These are phyloP conservation scores for Ailurus styani DNA, from an alignment of 2,113 vertebrate genomes.

Conservation along the genomic window DNA sequence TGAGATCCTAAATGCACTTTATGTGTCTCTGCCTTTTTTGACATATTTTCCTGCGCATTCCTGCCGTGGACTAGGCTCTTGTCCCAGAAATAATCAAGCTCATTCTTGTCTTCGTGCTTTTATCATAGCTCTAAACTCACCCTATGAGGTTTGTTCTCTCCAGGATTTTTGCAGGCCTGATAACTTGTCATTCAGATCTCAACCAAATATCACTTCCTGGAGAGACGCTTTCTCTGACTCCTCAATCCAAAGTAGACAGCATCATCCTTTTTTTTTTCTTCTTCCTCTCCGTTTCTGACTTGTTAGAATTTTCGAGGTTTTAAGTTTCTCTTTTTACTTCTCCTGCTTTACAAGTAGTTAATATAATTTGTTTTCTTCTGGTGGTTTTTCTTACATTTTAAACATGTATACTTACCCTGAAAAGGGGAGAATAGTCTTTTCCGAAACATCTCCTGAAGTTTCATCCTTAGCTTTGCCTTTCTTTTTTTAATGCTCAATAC, in stretches of 20 bases:
- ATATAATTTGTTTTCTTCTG: neutral
- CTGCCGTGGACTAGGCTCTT: neutral
- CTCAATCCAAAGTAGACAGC: neutral
- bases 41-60: neutral
- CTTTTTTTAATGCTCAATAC: neutral
- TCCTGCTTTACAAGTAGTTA: neutral
- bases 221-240: neutral
- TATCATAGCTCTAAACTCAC: neutral
- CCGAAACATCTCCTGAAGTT: neutral
- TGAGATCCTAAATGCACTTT: neutral
- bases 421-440: neutral
- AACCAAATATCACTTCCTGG: neutral
- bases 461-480: neutral
- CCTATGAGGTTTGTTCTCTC: neutral
- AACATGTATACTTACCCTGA: neutral
- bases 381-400: neutral
- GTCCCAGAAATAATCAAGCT: neutral
- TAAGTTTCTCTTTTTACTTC: neutral
- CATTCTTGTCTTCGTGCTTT: neutral
- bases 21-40: neutral
- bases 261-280: neutral
- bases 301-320: neutral
- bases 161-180: neutral
- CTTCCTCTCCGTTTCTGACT: neutral
- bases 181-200: neutral